Conservation (phyloP, 2,113 vertebrate genomes). For the Hippopotamus amphibius region DNA sequence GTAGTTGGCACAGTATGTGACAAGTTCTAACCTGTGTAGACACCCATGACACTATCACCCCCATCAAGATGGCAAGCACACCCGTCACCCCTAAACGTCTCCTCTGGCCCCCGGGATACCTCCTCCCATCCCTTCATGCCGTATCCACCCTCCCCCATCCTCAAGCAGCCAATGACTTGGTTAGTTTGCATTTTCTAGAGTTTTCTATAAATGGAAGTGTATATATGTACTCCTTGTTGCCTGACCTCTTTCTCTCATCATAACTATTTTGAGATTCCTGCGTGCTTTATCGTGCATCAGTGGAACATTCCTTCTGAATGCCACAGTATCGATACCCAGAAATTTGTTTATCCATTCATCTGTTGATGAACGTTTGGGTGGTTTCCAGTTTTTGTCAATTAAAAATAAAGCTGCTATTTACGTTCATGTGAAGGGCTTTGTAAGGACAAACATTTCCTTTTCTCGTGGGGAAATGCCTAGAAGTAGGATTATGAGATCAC, state of each 20-base stretch:
- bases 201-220: not conserved
- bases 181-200: not conserved
- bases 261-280: not conserved
- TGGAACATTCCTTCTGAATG: not conserved
- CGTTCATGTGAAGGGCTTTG: not conserved
- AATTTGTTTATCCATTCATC: not conserved
- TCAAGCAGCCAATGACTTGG: not conserved
- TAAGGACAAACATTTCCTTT: not conserved
- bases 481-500: not conserved
- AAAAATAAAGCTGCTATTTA: not conserved
- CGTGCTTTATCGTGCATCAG: too few species aligned
- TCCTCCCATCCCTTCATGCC: not conserved
- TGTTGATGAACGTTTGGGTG: not conserved
- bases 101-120: fast-evolving
- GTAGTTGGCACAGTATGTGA: fast-evolving
- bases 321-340: not conserved
- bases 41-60: fast-evolving
- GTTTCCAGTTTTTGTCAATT: not conserved
- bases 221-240: fast-evolving
- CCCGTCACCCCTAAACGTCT: fast-evolving
- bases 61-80: fast-evolving
- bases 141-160: fast-evolving
- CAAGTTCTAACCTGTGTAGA: fast-evolving
- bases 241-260: not conserved
- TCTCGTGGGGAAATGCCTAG: not conserved